phyloP scores from a whole-genome alignment of 30 jellyfish, hydroid and myxozoan species.

The Catostylus mosaicus region DNA sequence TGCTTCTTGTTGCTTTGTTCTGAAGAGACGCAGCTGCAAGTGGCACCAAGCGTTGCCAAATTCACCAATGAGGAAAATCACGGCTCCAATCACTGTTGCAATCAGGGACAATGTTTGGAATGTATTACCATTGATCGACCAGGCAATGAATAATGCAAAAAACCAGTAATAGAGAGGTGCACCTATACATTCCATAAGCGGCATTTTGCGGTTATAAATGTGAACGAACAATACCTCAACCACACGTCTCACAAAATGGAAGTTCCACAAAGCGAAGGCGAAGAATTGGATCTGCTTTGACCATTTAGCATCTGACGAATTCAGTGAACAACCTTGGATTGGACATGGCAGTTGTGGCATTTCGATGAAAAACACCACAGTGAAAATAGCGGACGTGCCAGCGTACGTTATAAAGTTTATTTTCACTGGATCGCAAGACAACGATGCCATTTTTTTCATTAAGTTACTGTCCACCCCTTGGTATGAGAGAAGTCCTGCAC shows the following conservation, averaged over 20 bases:
- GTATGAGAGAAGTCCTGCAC: not conserved
- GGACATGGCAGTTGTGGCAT: conserved; percentile 78
- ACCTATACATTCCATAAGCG: conserved; percentile 79
- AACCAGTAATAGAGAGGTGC: conserved; percentile 91
- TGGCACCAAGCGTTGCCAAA: conserved; percentile 85
- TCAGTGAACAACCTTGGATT: conserved; percentile 42
- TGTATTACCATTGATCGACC: conserved; percentile 60
- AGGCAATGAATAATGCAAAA: conserved; percentile 61
- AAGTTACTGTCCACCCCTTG: not conserved
- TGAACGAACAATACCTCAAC: conserved; percentile 87
- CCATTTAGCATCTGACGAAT: not conserved
- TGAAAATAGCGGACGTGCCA: conserved; percentile 48
- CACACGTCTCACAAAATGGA: conserved; percentile 77
- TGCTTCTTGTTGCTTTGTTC: conserved; percentile 46
- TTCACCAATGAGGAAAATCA: conserved; percentile 71
- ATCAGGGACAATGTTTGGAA: conserved; percentile 23
- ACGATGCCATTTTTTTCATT: not conserved
- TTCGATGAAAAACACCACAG: conserved; percentile 40
- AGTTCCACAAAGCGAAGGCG: conserved; percentile 64
- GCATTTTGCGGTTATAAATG: conserved; percentile 81
- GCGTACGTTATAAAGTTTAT: conserved; percentile 69
- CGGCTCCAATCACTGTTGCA: conserved; percentile 48
- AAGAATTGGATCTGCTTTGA: conserved; percentile 6
- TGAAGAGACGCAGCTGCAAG: conserved; percentile 62
- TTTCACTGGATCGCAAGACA: conserved; percentile 65